These are phyloP conservation scores for Phasianus colchicus DNA, from an alignment of 2,113 vertebrate species.

Conservation along the genomic window DNA sequence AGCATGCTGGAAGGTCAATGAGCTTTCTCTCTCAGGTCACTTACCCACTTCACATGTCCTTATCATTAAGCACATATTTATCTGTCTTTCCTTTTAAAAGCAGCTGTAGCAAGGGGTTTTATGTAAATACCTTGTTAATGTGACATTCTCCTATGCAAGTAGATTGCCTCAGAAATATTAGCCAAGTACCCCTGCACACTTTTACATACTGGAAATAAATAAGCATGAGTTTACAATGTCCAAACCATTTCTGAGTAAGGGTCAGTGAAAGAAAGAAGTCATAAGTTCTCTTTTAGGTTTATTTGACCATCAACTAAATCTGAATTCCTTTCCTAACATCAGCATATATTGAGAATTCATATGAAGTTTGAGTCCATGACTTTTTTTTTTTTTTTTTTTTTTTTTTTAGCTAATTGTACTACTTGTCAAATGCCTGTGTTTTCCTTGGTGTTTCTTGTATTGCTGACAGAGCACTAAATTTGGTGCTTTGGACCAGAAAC, in stretches of 20 bases:
- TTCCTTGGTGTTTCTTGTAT: not conserved
- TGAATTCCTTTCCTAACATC: not conserved
- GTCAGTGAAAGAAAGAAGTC: not conserved
- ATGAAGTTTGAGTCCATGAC: not conserved
- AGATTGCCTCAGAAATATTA: not conserved
- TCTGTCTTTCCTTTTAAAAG: not conserved
- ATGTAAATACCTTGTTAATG: not conserved
- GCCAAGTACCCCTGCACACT: not conserved
- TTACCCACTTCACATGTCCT: not conserved
- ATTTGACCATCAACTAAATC: not conserved
- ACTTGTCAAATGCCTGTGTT: not conserved
- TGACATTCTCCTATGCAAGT: not conserved
- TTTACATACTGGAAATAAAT: not conserved
- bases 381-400: not conserved
- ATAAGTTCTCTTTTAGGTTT: not conserved
- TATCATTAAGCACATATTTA: constrained; percentile 7
- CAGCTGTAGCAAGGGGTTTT: not conserved
- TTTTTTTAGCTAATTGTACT: not conserved
- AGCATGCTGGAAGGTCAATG: not conserved
- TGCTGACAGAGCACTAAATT: not conserved
- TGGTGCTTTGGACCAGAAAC: not conserved
- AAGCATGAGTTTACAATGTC: not conserved
- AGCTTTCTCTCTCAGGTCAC: not conserved
- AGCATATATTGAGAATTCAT: not conserved
- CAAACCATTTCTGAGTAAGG: not conserved